phyloP scores from a whole-genome alignment of 2,888 invertebrate species.

The Blastobasis lacticolella region DNA sequence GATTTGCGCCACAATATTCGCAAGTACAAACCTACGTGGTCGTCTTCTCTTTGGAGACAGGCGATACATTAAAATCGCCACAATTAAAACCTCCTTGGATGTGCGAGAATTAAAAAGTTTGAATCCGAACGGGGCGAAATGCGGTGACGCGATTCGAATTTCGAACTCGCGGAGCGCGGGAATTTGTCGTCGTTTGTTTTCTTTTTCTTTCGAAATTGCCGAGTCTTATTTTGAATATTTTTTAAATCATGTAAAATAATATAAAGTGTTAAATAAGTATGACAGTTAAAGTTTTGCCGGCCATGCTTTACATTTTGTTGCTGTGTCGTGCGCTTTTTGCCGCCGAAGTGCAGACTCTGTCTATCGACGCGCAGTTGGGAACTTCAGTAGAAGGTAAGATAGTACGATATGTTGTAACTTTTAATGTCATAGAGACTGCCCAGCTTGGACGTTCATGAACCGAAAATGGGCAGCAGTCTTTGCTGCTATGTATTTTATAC shows the following conservation, averaged over 20 bases:
- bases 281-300: too few relatives aligned
- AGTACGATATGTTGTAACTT: background rate
- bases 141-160: too few relatives aligned
- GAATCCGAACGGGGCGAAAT: too few relatives aligned
- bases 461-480: background rate
- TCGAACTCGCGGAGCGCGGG: too few relatives aligned
- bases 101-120: too few relatives aligned
- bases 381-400: constrained; percentile 62
- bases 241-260: too few relatives aligned
- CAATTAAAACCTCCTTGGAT: too few relatives aligned
- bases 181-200: too few relatives aligned
- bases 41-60: constrained; percentile 33
- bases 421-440: background rate
- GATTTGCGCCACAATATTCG: constrained; percentile 58
- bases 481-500: background rate
- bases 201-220: too few relatives aligned
- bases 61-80: too few relatives aligned
- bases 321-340: constrained; percentile 55
- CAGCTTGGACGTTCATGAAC: background rate
- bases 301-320: constrained; percentile 47
- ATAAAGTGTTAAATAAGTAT: constrained; percentile 22
- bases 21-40: constrained; percentile 49
- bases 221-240: too few relatives aligned
- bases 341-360: constrained; percentile 52
- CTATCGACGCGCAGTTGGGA: constrained; percentile 61